phyloP scores from a whole-genome alignment of 1,140 invertebrate species.

The Diachasmimorpha longicaudata region DNA sequence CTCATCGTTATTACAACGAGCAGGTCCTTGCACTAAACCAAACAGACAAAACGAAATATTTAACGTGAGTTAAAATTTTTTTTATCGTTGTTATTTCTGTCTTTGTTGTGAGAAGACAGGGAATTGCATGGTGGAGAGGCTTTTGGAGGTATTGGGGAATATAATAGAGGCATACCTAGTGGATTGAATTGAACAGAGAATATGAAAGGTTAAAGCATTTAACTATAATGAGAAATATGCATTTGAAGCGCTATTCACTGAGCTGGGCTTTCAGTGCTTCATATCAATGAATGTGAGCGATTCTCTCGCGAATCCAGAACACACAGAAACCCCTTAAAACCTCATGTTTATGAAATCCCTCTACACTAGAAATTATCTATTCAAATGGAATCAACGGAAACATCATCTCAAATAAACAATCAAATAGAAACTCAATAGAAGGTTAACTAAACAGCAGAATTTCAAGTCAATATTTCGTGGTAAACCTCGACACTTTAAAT shows the following conservation, averaged over 20 bases:
- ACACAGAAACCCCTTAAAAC: background rate
- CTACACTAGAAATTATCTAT: background rate
- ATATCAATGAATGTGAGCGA: background rate
- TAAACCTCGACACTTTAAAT: no score
- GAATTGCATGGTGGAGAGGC: no score
- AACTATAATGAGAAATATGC: background rate
- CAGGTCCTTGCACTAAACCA: constrained; percentile 45
- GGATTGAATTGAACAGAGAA: no score
- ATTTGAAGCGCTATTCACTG: background rate
- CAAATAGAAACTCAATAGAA: background rate
- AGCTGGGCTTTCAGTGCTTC: background rate
- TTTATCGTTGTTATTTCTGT: background rate
- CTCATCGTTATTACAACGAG: constrained; percentile 50
- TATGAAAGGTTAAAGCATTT: background rate
- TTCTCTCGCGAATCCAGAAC: background rate
- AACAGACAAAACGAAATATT: constrained; percentile 3
- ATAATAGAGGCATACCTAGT: no score
- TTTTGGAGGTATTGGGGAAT: no score
- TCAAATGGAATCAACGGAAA: background rate
- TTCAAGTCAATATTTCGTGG: background rate
- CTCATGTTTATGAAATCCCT: no score
- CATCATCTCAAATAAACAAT: background rate
- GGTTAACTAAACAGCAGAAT: background rate
- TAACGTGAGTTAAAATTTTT: background rate
- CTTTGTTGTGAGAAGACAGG: background rate